Evolutionary conservation across 2,113 vertebrate species (phyloP), one percentile per base, ranked within the genome.

Genomic region (Craseonycteris thonglongyai): DNA sequence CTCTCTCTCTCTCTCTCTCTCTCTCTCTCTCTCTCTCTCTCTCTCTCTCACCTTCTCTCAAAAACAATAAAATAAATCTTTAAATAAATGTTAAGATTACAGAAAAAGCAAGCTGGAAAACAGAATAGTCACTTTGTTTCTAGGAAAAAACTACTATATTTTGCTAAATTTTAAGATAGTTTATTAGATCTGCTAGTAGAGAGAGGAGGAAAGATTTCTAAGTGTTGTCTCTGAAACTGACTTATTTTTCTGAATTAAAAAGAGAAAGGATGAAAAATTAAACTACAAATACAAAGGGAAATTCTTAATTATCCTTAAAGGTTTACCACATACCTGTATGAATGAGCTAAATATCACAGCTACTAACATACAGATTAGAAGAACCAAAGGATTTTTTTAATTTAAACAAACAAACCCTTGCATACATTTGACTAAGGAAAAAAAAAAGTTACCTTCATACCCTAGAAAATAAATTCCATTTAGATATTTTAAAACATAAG

Each of bases 391-490:
- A 66, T 68, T 93, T 83, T 65, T 16, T 19, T 51, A 49, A 65
- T 69, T 61, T 74, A 93, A 96, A 75, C 12, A 91, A 71, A 81
- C 45, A 68, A 93, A 81, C 71, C 28, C 45, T 74, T 85, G 42
- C 7, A 68, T 54, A 88, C 8, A 5, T 82, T 58, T 92, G 49
- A 42, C 79, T 71, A 95, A 59, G 12, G 19, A 59, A 89, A 79
- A 22, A 92, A 92, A 9, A 7, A 86, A 86, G 66, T 92, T 90
- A 90, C 69, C 90, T 90, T 92, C 30, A 38, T 79, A 33, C 59
- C n/a, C 35, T 82, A 51, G 21, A 91, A 93, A 86, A 91, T 7
- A 89, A 86, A 92, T 78, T 47, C 38, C 56, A 95, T 58, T 40
- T 63, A 91, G 16, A 26, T 91, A 22, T 80, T 93, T 76, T 45